Base-by-base conservation (phyloP, 2,113 vertebrate species). In the Gracilinanus agilis region DNA sequence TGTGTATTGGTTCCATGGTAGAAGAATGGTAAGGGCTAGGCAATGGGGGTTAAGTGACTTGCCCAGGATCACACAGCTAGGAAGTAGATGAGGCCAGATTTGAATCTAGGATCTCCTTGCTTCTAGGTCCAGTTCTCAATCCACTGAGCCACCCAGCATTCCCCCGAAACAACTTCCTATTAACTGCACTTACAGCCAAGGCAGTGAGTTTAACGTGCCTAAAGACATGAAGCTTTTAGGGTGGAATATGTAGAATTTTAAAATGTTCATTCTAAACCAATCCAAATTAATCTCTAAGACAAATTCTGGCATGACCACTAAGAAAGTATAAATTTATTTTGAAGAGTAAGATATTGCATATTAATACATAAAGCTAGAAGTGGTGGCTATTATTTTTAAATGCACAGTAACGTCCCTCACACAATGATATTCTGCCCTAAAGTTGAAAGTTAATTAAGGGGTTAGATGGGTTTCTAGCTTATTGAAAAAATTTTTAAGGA, bases 401-500 rank as follows among this genome's bases (percentile, higher is more conserved):
- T 67, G 6, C 10, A 40, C 24, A 9, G 24, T 88, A 44, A 54
- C 49, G 89, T 54, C 13, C 0, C 11, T 19, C 27, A 92, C 23
- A 2, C 3, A 21, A 11, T 89, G 56, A 88, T 58, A n/a, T 55
- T 44, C 11, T 90, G 61, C 88, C 13, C 34, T 53, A 44, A 94
- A 92, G 34, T 90, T 89, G 90, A 92, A 53, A 23, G 75, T 94
- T 94, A 49, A 88, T 88, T 58, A 44, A 91, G 93, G 58, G 3
- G n/a, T 89, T 90, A 25, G 91, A 90, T 91, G 8, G 13, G 21
- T 75, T 93, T 96, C 93, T 55, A 23, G 44, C 83, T 61, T 92
- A 24, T 75, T 53, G 49, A 88, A 93, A 91, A 94, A 49, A 0
- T 25, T 24, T 90, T 61, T 94, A 55, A 95, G 34, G 94, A 96